These are phyloP conservation scores for Tapirus indicus DNA, from an alignment of 2,797 vertebrate species.

Conservation along the genomic window DNA sequence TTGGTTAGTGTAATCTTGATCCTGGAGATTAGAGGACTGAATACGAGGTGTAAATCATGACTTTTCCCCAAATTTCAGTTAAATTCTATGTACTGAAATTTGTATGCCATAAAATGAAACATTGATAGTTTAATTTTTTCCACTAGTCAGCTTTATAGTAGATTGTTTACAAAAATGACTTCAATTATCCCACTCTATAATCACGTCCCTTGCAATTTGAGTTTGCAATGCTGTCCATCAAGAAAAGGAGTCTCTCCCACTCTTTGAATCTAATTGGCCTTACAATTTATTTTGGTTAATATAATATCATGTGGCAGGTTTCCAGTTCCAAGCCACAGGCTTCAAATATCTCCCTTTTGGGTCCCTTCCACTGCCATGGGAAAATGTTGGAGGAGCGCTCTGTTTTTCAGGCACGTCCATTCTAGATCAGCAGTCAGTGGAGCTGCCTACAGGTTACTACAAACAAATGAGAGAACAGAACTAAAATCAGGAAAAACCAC, in stretches of 20 bases:
- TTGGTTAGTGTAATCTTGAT: neutral
- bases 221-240: neutral
- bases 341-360: neutral
- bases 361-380: neutral
- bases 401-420: neutral
- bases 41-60: neutral
- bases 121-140: neutral
- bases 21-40: neutral
- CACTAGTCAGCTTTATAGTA: neutral
- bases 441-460: neutral
- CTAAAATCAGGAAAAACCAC: neutral
- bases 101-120: neutral
- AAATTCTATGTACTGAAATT: neutral
- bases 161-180: constrained; percentile 3
- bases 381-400: neutral
- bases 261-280: neutral
- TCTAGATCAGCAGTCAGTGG: neutral
- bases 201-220: neutral
- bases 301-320: neutral
- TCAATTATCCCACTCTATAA: neutral
- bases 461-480: neutral
- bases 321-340: neutral
- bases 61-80: neutral
- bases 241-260: neutral
- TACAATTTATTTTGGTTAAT: constrained; percentile 13